Evolutionary conservation across 2,797 vertebrate species (phyloP), one percentile per base, ranked within the genome.

Genomic region (Salmo trutta): DNA sequence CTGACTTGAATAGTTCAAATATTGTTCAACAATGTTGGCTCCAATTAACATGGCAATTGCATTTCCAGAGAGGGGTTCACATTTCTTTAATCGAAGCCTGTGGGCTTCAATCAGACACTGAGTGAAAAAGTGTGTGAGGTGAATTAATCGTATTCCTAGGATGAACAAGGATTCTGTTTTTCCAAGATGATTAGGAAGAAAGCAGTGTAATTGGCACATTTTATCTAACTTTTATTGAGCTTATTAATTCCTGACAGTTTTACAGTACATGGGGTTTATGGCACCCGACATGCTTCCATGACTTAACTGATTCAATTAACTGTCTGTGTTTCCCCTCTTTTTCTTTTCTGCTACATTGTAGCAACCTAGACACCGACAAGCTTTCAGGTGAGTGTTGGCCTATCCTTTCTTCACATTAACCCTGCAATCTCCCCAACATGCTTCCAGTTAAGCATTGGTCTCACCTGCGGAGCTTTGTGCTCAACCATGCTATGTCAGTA

Each of bases 351-450:
- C 87, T 36, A 83, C 85, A 83, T 87, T 84, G 75, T 92, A 98
- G 97, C 88, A 97, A 96, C 3, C 91, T 98, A 91, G 97, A 98
- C 86, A 98, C 96, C 0, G 97, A 96, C 86, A 96, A 96, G 75
- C 86, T 98, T 71, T 97, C 96, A 51, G 96, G 96, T 98, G 87
- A 93, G 97, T 95, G 19, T n/a, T 5, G 6, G 3, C 29, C 27
- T 24, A 3, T n/a, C 17, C 17, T 33, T 24, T 56, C 0, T 47
- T 79, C 76, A 77, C 24, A 86, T 76, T 79, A 54, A 81, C 74
- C 79, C 72, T 47, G 77, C 36, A 29, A 29, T 82, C 53, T 64
- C 62, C 19, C 27, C 70, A 67, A 59, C 15, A 4, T 73, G n/a
- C 21, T 36, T 80, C 27, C 41, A 47, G 41, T 47, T 47, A 47